Evolutionary conservation across 1,140 invertebrate species (phyloP), one percentile per base, ranked within the genome.

Genomic region (Apis florea): DNA sequence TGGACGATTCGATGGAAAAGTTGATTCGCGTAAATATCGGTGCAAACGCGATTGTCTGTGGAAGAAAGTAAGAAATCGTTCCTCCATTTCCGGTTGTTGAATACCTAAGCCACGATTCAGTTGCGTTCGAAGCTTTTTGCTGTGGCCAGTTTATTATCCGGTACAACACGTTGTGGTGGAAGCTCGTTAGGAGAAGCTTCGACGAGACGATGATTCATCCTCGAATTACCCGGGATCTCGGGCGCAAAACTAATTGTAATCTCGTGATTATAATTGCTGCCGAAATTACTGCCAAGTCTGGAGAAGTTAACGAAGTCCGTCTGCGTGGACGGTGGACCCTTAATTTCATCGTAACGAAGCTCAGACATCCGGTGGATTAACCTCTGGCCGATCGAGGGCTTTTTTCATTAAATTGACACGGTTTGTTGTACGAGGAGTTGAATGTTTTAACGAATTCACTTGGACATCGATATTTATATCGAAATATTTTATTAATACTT

Each of bases 101-200:
- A 26, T 66, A 63, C 40, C 69, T 13, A 31, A 59, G 79, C 67
- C 58, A 67, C 53, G 73, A 76, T 66, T 76, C 80, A 66, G 80
- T 69, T 82, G 80, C 74, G 80, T 82, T 77, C 77, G 77, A 82
- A 82, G 24, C 24, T 79, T 72, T 79, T 72, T 31, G 17, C 67
- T 8, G 53, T 24, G 69, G 69, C 58, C 82, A 76, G 59, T 82
- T 84, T 84, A 84, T 84, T 84, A 84, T 58, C 53, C 49, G 58
- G 64, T 6, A 5, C 31, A 76, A 75, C 66, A 67, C 66, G 72
- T 40, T 40, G 4, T 40, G 31, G 79, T 56, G 26, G 70, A 64
- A 84, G 73, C 83, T 84, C 83, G 72, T 84, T 84, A 84, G 68
- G 24, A 26, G 71, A 84, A 71, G 83, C 80, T 77, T 76, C 73